Conservation (phyloP, 2,888 invertebrate species). For the Leptothorax acervorum region DNA sequence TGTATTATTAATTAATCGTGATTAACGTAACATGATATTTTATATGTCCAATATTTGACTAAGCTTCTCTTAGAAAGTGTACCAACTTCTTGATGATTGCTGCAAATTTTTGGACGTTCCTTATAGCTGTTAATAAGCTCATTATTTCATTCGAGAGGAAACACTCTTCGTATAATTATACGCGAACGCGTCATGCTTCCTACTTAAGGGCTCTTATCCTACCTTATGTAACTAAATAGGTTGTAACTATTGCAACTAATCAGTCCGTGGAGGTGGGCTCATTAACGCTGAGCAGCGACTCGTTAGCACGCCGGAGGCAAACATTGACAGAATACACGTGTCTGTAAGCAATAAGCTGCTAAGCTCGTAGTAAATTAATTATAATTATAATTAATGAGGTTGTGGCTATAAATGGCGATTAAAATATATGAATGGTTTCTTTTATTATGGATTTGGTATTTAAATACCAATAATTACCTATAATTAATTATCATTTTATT, state of each 20-base stretch:
- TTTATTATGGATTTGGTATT: neutral
- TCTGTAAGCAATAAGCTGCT: neutral
- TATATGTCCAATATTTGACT: neutral
- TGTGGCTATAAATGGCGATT: neutral
- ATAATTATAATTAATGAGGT: neutral
- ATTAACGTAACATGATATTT: neutral
- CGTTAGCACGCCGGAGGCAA: constrained; percentile 14
- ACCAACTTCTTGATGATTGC: neutral
- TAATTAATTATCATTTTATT: neutral
- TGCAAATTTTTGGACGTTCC: neutral
- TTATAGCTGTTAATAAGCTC: constrained; percentile 29
- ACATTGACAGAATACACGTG: constrained; percentile 22
- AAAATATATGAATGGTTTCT: neutral
- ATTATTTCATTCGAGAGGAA: constrained; percentile 47
- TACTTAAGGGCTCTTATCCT: constrained; percentile 65
- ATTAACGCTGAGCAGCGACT: constrained; percentile 47
- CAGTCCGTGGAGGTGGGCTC: constrained; percentile 53
- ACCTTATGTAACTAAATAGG: constrained; percentile 69
- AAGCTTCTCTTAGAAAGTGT: neutral
- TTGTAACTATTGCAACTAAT: constrained; percentile 70
- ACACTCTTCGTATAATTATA: constrained; percentile 60
- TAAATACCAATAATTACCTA: neutral
- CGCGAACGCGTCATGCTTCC: constrained; percentile 68
- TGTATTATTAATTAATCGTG: neutral
- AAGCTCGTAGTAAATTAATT: constrained; percentile 12